Evolutionary conservation across 2,888 invertebrate genomes (phyloP).

Genomic region (Teleogryllus oceanicus): DNA sequence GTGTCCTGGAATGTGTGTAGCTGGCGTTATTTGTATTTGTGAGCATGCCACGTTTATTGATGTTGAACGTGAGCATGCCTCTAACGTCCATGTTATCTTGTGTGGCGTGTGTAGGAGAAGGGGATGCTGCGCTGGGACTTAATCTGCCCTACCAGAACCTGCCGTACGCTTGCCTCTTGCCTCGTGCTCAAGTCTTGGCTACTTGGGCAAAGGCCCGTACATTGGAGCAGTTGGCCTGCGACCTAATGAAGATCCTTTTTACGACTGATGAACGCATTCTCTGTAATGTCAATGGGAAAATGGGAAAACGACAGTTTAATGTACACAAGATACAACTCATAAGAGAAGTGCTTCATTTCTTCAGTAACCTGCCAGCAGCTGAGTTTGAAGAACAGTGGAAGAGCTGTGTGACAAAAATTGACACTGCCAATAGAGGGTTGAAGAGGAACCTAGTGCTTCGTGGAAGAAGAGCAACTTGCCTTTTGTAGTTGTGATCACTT

Average conservation of each 20-base stretch:
- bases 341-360: slow-evolving; percentile 48
- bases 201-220: slow-evolving; percentile 50
- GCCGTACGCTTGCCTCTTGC: slow-evolving; percentile 49
- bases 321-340: slow-evolving; percentile 50
- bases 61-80: slow-evolving; percentile 27
- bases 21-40: slow-evolving; percentile 18
- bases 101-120: slow-evolving; percentile 33
- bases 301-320: slow-evolving; percentile 51
- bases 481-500: slow-evolving; percentile 24
- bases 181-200: slow-evolving; percentile 48
- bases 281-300: slow-evolving; percentile 51
- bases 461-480: slow-evolving; percentile 35
- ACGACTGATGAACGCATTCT: slow-evolving; percentile 50
- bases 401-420: slow-evolving; percentile 51
- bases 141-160: slow-evolving; percentile 46
- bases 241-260: slow-evolving; percentile 50
- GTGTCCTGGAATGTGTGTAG: slow-evolving; percentile 19
- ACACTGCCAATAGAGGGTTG: slow-evolving; percentile 50
- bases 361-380: slow-evolving; percentile 47
- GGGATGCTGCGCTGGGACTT: slow-evolving; percentile 29
- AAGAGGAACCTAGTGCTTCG: slow-evolving; percentile 48
- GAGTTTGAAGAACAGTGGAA: slow-evolving; percentile 52
- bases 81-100: slow-evolving; percentile 34
- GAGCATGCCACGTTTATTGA: slow-evolving; percentile 23
- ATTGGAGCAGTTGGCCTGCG: slow-evolving; percentile 50